Conservation (phyloP, 2,797 vertebrate species). For the Amazona ochrocephala region DNA sequence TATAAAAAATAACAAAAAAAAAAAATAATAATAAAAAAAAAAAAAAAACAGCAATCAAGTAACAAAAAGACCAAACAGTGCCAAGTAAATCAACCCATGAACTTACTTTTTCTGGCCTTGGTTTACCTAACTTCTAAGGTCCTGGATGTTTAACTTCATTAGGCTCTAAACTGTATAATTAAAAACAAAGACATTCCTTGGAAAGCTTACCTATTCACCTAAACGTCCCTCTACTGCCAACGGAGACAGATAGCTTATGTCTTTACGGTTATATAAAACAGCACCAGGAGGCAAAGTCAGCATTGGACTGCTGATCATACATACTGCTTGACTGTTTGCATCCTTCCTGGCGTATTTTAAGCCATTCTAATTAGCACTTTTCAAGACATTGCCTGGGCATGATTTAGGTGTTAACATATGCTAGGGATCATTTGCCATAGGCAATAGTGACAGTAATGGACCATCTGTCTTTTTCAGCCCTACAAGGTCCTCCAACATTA, state of each 20-base stretch:
- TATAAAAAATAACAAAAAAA: background rate
- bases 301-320: background rate
- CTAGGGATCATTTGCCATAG: background rate
- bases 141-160: background rate
- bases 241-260: background rate
- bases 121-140: background rate
- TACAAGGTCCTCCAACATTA: background rate
- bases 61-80: fast-evolving
- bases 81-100: background rate
- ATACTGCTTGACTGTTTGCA: background rate
- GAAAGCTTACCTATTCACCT: background rate
- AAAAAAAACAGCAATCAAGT: background rate
- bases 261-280: background rate
- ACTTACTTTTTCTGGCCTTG: background rate
- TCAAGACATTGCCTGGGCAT: background rate
- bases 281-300: background rate
- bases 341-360: background rate
- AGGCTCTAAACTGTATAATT: background rate
- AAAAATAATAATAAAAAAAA: too few relatives aligned
- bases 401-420: background rate
- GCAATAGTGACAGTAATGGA: background rate
- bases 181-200: background rate
- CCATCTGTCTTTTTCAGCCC: constrained; percentile 1
- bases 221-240: background rate
- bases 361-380: background rate